Base-by-base conservation (phyloP, 2,888 invertebrate genomes). In the Lissonota sp. region DNA sequence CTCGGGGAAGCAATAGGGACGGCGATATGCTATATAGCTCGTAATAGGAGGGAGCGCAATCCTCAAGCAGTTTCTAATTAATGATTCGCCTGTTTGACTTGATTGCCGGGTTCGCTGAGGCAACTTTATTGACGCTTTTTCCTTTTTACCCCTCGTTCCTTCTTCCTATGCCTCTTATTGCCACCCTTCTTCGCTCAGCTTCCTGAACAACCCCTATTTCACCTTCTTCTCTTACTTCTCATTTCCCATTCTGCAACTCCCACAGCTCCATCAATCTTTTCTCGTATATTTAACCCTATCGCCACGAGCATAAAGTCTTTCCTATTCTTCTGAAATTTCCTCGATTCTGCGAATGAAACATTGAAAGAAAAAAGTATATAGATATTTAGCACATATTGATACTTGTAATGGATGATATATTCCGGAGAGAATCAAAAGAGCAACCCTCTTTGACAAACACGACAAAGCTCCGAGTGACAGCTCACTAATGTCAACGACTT, bases 11-110 rank as follows among this genome's bases (percentile, higher is more conserved):
- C 80, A 84, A 82, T 80, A 82, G 83, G 81, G 84, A 64, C 78
- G 71, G 77, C 78, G 67, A 80, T 83, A 75, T 70, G 77, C 72
- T 80, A 79, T n/a, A n/a, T n/a, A n/a, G n/a, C 69, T 66, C 77
- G 69, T 53, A 53, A 75, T 74, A 71, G 66, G 83, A 84, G 86
- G 82, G 81, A 51, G 80, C 72, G 80, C 83, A 80, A 86, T 83
- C 83, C 86, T 87, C 86, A 82, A 88, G 88, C 84, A 86, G 86
- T 86, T 89, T 87, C 86, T 89, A 89, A 90, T 90, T 90, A 89
- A 88, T 87, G 85, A 87, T 86, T 87, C 70, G 74, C 46, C 60
- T 78, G 77, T 77, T 81, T 74, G 77, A 77, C 77, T 81, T 60
- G 87, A 89, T 89, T 88, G 88, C 87, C 85, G 84, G 83, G n/a